These are phyloP conservation scores for Synanthedon formicaeformis DNA, from an alignment of 2,888 invertebrate species.

Conservation along the genomic window DNA sequence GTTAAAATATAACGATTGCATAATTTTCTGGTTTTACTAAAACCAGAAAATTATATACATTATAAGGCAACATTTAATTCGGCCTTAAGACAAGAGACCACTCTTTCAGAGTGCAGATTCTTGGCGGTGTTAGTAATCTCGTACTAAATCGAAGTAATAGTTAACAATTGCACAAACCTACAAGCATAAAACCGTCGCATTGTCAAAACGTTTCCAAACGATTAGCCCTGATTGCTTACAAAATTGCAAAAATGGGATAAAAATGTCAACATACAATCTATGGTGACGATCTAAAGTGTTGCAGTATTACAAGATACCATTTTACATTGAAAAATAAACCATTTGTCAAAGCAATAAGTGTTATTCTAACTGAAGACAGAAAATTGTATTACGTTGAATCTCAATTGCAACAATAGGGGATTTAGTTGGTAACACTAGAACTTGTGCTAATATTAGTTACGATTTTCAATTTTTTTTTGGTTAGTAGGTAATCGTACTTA, in stretches of 20 bases:
- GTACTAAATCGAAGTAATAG: neutral
- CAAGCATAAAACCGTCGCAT: conserved; percentile 13
- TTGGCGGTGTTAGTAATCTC: neutral
- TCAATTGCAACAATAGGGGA: conserved; percentile 27
- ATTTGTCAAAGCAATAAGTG: neutral
- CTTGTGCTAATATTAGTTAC: conserved; percentile 45
- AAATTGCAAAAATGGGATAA: conserved; percentile 57
- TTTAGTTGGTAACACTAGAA: conserved; percentile 53
- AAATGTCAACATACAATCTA: conserved; percentile 68
- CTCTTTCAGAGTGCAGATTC: too few species aligned
- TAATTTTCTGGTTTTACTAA: too few species aligned
- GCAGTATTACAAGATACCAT: conserved; percentile 3
- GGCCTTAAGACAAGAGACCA: too few species aligned
- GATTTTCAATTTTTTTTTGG: conserved; percentile 19
- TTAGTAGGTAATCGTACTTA: conserved; percentile 22
- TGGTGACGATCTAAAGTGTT: conserved; percentile 38
- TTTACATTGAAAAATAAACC: neutral
- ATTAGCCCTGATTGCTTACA: conserved; percentile 51
- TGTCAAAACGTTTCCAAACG: conserved; percentile 43
- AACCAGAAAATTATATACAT: too few species aligned
- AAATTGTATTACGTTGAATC: neutral
- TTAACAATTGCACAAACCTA: neutral
- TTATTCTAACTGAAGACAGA: neutral
- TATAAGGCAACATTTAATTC: too few species aligned
- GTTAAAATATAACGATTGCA: too few species aligned